phyloP scores from a whole-genome alignment of 2,797 vertebrate genomes.

The Trachurus trachurus region DNA sequence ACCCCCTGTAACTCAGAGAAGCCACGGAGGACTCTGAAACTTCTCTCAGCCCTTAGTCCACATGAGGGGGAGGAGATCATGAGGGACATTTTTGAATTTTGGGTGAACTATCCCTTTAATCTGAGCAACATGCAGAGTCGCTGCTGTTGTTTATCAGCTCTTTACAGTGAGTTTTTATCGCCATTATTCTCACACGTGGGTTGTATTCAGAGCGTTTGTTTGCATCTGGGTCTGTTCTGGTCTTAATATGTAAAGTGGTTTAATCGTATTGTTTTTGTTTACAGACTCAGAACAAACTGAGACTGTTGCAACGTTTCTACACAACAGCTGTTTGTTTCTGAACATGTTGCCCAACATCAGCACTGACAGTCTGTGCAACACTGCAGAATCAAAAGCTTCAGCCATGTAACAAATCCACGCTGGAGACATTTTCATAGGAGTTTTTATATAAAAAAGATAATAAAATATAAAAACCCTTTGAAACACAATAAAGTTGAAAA shows the following conservation, averaged over 20 bases:
- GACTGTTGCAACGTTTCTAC: neutral
- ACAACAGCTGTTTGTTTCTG: neutral
- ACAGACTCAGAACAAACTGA: neutral
- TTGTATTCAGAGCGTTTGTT: slow-evolving; percentile 18
- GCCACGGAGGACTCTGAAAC: too few species aligned
- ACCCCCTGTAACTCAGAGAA: too few species aligned
- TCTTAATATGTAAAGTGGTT: neutral
- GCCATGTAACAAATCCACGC: neutral
- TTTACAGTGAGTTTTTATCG: slow-evolving; percentile 13
- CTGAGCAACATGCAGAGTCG: neutral
- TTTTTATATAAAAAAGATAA: neutral
- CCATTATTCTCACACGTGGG: slow-evolving; percentile 18
- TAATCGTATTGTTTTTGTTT: slow-evolving; percentile 23
- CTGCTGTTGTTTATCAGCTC: neutral
- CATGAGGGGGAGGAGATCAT: too few species aligned
- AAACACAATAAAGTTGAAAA: neutral
- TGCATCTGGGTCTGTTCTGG: neutral
- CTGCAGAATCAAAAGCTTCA: neutral
- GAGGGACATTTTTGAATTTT: too few species aligned
- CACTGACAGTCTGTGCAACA: neutral
- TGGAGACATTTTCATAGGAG: neutral
- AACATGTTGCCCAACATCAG: neutral
- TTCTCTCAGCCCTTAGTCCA: too few species aligned
- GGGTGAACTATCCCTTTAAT: too few species aligned
- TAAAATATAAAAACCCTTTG: neutral